Conservation (phyloP, 2,113 vertebrate genomes). For the Zingel zingel region DNA sequence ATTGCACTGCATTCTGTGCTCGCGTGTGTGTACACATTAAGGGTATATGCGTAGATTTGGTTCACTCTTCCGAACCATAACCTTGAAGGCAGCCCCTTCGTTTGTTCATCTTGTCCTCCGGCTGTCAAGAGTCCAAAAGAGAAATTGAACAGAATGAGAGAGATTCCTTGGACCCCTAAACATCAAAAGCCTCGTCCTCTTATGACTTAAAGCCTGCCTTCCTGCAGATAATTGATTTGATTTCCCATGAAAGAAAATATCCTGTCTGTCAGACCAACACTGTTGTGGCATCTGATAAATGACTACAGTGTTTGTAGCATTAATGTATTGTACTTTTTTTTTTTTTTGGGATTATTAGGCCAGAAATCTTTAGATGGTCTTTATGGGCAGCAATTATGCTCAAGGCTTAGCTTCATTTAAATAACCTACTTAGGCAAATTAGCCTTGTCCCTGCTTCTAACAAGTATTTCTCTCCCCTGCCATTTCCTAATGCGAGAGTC, state of each 20-base stretch:
- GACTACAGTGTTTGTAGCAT: background rate
- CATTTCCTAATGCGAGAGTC: conserved; percentile 19
- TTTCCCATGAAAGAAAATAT: conserved; percentile 16
- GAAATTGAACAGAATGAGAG: conserved; percentile 19
- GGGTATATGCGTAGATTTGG: conserved; percentile 6
- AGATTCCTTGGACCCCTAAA: conserved; percentile 15
- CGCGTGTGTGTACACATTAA: background rate
- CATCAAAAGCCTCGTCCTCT: conserved; percentile 10
- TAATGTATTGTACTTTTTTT: background rate
- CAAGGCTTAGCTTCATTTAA: conserved; percentile 62
- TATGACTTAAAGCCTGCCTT: background rate
- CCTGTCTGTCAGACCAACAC: background rate
- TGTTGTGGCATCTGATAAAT: background rate
- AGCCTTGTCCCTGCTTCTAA: conserved; percentile 39
- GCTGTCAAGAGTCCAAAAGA: background rate
- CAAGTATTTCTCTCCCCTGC: conserved; percentile 18
- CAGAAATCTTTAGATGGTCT: conserved; percentile 73
- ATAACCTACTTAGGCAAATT: conserved; percentile 74
- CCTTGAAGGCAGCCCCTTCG: conserved; percentile 8
- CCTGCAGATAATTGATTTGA: conserved; percentile 9
- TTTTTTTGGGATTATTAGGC: conserved; percentile 62
- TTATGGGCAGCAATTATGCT: conserved; percentile 59
- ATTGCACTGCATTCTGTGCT: background rate
- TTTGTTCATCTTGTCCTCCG: too few species aligned
- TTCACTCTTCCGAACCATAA: conserved; percentile 20